Conservation (phyloP, 2,888 invertebrate species). For the Lasioglossum malachurum region DNA sequence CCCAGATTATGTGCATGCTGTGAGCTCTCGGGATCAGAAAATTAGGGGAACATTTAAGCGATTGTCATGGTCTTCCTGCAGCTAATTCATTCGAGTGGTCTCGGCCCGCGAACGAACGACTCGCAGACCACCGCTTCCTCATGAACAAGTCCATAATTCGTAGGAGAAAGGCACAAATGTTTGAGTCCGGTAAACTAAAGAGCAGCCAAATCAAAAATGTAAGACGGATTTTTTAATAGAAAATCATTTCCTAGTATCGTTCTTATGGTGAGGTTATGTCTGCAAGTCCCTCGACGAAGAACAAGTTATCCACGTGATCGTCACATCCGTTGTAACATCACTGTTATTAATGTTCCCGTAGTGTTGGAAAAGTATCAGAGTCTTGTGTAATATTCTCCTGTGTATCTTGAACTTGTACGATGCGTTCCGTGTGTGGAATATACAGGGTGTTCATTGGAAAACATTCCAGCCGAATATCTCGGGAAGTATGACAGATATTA, state of each 20-base stretch:
- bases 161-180: too few species aligned
- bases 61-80: slow-evolving; percentile 20
- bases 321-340: neutral
- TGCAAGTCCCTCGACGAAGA: slow-evolving; percentile 11
- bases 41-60: slow-evolving; percentile 24
- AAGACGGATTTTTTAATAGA: neutral
- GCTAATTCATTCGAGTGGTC: neutral
- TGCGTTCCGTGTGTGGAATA: neutral
- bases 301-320: neutral
- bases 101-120: neutral
- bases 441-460: too few species aligned
- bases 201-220: too few species aligned
- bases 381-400: neutral
- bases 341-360: neutral
- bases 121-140: neutral
- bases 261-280: neutral
- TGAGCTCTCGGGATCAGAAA: slow-evolving; percentile 32
- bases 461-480: too few species aligned
- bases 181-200: too few species aligned
- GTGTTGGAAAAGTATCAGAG: neutral
- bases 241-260: neutral
- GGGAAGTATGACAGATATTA: too few species aligned
- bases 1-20: slow-evolving; percentile 62
- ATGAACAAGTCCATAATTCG: too few species aligned
- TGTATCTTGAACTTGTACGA: neutral